These are phyloP conservation scores for Percopsis transmontana DNA, from an alignment of 2,113 vertebrate genomes.

Conservation along the genomic window DNA sequence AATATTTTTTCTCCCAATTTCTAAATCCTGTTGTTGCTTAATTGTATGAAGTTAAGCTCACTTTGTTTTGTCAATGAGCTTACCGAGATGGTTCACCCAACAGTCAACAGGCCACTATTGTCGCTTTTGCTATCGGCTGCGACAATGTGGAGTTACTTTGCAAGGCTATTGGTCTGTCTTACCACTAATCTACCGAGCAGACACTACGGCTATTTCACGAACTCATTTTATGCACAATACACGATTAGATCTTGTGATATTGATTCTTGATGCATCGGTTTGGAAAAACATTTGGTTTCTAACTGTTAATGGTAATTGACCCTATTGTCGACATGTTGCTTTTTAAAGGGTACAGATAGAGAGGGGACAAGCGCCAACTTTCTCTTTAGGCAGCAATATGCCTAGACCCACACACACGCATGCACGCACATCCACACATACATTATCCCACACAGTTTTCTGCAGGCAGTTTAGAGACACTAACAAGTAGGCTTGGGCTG, in stretches of 20 bases:
- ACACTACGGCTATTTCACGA: conserved; percentile 5
- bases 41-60: too few species aligned
- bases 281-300: conserved; percentile 14
- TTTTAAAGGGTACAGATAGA: conserved; percentile 5
- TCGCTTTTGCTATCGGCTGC: too few species aligned
- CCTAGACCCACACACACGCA: not conserved
- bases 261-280: not conserved
- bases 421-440: conserved; percentile 3
- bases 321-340: conserved; percentile 1
- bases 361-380: not conserved
- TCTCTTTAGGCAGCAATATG: conserved; percentile 1
- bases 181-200: conserved; percentile 1
- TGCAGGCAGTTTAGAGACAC: conserved; percentile 28
- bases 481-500: too few species aligned
- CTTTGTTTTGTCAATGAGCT: too few species aligned
- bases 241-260: not conserved
- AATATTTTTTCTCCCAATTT: too few species aligned
- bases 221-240: not conserved
- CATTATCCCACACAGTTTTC: conserved; percentile 13
- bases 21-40: too few species aligned
- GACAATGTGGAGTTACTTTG: too few species aligned
- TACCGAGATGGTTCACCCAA: too few species aligned
- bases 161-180: not conserved
- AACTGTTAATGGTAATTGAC: conserved; percentile 22
- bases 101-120: too few species aligned